A percentile compares a stretch with the other conserved stretches of the same genome.
These are phyloP conservation scores for Drosophila flavopinicola DNA, from an alignment of 2,888 invertebrate genomes.

Conservation along the genomic window DNA sequence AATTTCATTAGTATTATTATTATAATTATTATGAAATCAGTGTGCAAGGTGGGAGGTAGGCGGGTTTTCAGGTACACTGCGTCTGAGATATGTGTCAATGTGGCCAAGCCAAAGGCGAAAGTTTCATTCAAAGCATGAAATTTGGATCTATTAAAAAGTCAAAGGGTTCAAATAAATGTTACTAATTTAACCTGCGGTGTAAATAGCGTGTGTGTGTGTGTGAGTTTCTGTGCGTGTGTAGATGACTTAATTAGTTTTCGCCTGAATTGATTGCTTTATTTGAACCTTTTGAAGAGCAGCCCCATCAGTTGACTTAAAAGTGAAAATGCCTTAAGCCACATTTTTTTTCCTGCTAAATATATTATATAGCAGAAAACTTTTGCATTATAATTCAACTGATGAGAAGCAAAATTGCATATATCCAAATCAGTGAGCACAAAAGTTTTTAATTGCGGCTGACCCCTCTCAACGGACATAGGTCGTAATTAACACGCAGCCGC, in stretches of 20 bases:
- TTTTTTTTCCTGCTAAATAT: background rate
- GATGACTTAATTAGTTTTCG: slow-evolving; percentile 41
- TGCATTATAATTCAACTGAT: background rate
- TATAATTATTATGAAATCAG: slow-evolving; percentile 10
- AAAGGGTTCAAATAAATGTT: slow-evolving; percentile 29
- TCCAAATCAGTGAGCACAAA: slow-evolving; percentile 37
- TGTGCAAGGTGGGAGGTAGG: background rate
- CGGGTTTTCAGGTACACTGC: slow-evolving; percentile 19
- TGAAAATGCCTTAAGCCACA: background rate
- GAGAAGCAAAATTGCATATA: background rate
- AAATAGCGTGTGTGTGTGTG: background rate
- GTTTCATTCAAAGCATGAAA: slow-evolving; percentile 24
- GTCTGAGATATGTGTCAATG: slow-evolving; percentile 57
- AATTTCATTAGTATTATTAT: slow-evolving; percentile 27
- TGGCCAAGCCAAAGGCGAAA: slow-evolving; percentile 31
- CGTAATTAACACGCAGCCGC: slow-evolving; percentile 66
- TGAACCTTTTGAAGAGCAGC: background rate
- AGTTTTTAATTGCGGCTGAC: slow-evolving; percentile 67
- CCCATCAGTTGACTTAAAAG: background rate
- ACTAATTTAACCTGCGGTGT: slow-evolving; percentile 25
- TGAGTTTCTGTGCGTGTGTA: background rate
- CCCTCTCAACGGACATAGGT: slow-evolving; percentile 50
- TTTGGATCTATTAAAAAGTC: slow-evolving; percentile 27
- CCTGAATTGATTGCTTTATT: slow-evolving; percentile 18
- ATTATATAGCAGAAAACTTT: background rate